phyloP scores from a whole-genome alignment of 2,113 vertebrate genomes.

The Tragulus kanchil region DNA sequence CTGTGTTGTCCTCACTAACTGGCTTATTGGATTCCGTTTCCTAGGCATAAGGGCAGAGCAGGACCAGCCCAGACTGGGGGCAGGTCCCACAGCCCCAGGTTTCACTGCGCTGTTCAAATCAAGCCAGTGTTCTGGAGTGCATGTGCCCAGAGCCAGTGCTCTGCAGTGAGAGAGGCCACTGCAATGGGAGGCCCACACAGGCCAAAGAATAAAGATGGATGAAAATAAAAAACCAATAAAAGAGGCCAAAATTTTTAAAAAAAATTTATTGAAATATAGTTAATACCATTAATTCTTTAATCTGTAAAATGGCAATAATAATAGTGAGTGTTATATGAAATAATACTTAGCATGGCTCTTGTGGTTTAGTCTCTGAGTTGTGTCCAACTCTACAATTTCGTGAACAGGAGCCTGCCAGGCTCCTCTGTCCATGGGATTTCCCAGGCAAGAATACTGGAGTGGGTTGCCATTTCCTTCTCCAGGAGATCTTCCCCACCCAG shows the following conservation, averaged over 20 bases:
- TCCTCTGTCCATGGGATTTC: background rate
- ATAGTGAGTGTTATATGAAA: rapidly evolving
- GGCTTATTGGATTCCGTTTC: background rate
- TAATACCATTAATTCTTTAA: background rate
- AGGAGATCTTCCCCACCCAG: background rate
- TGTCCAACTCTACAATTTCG: background rate
- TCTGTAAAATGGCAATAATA: background rate
- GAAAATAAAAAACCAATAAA: too few species aligned
- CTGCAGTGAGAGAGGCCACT: too few species aligned
- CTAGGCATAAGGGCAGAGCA: background rate
- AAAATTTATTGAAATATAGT: background rate
- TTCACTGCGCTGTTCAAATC: too few species aligned
- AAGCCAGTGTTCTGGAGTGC: too few species aligned
- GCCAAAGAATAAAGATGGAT: too few species aligned
- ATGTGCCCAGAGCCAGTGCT: too few species aligned
- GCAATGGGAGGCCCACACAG: too few species aligned
- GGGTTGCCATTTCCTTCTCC: background rate
- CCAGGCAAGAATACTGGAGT: background rate
- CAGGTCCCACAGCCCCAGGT: background rate
- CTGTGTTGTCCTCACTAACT: rapidly evolving
- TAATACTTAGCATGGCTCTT: background rate
- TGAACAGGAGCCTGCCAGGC: background rate
- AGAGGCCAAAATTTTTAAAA: background rate
- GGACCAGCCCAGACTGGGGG: background rate
- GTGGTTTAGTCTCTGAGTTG: background rate